Conservation (phyloP, 2,888 invertebrate species). For the Deilephila elpenor region DNA sequence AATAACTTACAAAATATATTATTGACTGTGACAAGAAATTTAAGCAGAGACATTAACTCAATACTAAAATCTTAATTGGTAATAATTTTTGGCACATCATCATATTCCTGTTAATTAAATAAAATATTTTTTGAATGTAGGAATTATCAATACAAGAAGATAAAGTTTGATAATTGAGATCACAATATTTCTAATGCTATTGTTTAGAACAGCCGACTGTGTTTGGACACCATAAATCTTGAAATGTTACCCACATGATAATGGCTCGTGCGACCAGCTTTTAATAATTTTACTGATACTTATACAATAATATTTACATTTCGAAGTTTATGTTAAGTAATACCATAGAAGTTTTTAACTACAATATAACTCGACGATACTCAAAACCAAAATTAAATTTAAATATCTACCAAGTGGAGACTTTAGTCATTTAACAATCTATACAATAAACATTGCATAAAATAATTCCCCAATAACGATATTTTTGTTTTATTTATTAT, state of each 20-base stretch:
- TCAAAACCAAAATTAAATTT: slow-evolving; percentile 34
- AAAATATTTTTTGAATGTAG: too few species aligned
- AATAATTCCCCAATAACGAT: slow-evolving; percentile 1
- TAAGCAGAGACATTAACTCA: too few species aligned
- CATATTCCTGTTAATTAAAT: not conserved
- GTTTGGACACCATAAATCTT: not conserved
- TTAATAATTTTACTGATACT: not conserved
- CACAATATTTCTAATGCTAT: not conserved
- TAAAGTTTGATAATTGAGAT: too few species aligned
- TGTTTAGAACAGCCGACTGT: not conserved
- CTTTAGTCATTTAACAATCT: not conserved
- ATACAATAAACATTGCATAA: slow-evolving; percentile 30
- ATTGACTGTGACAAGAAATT: too few species aligned
- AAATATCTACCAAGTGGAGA: slow-evolving; percentile 7
- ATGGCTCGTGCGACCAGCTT: not conserved
- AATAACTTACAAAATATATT: not conserved
- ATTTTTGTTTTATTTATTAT: not conserved
- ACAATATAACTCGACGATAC: not conserved
- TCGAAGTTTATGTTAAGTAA: not conserved
- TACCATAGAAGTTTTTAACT: not conserved
- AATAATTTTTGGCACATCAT: not conserved
- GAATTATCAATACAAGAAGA: too few species aligned
- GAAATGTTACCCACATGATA: not conserved
- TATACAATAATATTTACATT: not conserved
- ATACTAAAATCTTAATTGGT: not conserved